Conservation (phyloP, 2,113 vertebrate genomes). For the Anoplopoma fimbria region DNA sequence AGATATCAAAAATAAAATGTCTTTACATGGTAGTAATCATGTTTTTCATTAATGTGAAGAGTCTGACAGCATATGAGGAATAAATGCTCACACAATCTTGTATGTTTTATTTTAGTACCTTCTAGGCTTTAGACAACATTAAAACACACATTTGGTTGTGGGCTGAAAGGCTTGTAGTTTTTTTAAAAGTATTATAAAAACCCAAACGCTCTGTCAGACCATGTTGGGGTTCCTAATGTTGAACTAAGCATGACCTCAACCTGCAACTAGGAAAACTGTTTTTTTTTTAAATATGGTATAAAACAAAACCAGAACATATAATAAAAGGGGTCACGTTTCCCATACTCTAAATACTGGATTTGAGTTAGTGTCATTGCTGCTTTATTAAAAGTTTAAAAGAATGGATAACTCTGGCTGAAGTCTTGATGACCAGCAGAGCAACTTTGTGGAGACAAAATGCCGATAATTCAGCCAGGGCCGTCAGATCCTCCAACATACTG, state of each 20-base stretch:
- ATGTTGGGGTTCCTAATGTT: neutral
- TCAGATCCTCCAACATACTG: neutral
- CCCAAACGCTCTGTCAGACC: too few relatives aligned
- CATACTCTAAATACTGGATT: neutral
- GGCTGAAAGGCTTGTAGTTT: neutral
- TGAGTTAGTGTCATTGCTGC: neutral
- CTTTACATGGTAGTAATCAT: too few relatives aligned
- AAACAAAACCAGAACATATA: neutral
- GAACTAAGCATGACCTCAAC: conserved; percentile 2
- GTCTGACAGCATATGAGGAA: too few relatives aligned
- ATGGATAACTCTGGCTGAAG: neutral
- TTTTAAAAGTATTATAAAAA: neutral
- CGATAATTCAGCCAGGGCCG: neutral
- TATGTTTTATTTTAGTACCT: too few relatives aligned
- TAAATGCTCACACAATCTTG: too few relatives aligned
- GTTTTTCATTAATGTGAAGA: too few relatives aligned
- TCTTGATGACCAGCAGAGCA: neutral
- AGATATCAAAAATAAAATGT: too few relatives aligned
- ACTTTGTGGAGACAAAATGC: neutral
- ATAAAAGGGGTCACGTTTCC: neutral
- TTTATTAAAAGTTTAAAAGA: neutral
- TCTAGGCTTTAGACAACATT: neutral
- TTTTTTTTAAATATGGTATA: neutral
- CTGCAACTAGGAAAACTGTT: neutral
- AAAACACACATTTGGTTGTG: neutral